These are phyloP conservation scores for Drosophila rellima DNA, from an alignment of 2,888 invertebrate genomes.

Conservation along the genomic window DNA sequence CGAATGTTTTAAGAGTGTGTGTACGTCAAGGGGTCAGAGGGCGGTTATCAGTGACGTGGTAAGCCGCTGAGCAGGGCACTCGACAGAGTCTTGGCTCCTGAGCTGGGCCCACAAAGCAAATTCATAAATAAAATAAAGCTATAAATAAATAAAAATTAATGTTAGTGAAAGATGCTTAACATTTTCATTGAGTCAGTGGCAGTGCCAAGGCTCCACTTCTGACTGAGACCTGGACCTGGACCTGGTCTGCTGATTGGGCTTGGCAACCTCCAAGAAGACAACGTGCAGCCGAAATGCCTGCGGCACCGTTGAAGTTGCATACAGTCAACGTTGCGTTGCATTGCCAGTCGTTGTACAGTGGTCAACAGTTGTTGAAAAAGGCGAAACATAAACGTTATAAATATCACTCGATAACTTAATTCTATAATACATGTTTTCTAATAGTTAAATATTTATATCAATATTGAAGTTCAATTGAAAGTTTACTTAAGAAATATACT, in stretches of 20 bases:
- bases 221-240: not conserved
- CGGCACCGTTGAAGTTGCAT: constrained; percentile 40
- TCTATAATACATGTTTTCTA: too few relatives aligned
- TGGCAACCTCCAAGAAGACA: constrained; percentile 28
- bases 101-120: constrained; percentile 35
- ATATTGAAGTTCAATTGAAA: not conserved
- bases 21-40: not conserved
- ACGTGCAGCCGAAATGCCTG: constrained; percentile 32
- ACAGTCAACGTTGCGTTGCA: constrained; percentile 13
- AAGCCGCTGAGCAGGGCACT: not conserved
- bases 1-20: not conserved
- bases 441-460: not conserved
- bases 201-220: not conserved
- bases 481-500: too few relatives aligned
- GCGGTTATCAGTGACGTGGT: not conserved
- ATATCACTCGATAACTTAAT: not conserved
- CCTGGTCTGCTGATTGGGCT: constrained; percentile 8
- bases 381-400: not conserved
- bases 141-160: constrained; percentile 74
- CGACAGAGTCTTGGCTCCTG: constrained; percentile 21
- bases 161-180: constrained; percentile 72
- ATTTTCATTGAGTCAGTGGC: constrained; percentile 69
- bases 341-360: constrained; percentile 29
- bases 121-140: constrained; percentile 66
- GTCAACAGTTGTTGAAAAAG: not conserved